These are phyloP conservation scores for Habroteleia sp. DNA, from an alignment of 2,888 invertebrate genomes.

Conservation along the genomic window DNA sequence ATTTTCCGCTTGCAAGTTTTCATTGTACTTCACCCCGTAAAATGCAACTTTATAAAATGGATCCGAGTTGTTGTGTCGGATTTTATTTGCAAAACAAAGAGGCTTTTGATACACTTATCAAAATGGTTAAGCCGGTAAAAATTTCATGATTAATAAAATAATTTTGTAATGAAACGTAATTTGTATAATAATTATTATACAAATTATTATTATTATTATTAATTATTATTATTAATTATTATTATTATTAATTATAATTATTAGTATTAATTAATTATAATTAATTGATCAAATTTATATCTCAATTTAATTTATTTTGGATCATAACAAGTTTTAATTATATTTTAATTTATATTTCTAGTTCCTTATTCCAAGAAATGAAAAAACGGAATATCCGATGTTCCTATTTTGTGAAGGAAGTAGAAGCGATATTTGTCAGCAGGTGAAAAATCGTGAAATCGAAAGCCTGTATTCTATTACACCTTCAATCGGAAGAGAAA, in stretches of 20 bases:
- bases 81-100: constrained; percentile 90
- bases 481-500: constrained; percentile 65
- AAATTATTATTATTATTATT: too few species aligned
- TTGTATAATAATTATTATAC: too few species aligned
- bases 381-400: constrained; percentile 89
- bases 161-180: too few species aligned
- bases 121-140: constrained; percentile 85
- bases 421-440: constrained; percentile 82
- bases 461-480: constrained; percentile 70
- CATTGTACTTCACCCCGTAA: constrained; percentile 94
- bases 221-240: too few species aligned
- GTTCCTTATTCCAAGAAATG: constrained; percentile 82
- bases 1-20: constrained; percentile 90
- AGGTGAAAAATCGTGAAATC: constrained; percentile 67
- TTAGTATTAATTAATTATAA: too few species aligned
- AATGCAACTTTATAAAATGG: constrained; percentile 92
- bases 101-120: constrained; percentile 89
- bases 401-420: constrained; percentile 90
- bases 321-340: too few species aligned
- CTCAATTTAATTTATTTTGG: not conserved
- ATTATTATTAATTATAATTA: too few species aligned
- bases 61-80: constrained; percentile 95
- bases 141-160: too few species aligned
- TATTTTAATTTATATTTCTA: too few species aligned
- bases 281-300: too few species aligned